Conservation (phyloP, 2,797 vertebrate species). For the Cyprinodon diabolis region DNA sequence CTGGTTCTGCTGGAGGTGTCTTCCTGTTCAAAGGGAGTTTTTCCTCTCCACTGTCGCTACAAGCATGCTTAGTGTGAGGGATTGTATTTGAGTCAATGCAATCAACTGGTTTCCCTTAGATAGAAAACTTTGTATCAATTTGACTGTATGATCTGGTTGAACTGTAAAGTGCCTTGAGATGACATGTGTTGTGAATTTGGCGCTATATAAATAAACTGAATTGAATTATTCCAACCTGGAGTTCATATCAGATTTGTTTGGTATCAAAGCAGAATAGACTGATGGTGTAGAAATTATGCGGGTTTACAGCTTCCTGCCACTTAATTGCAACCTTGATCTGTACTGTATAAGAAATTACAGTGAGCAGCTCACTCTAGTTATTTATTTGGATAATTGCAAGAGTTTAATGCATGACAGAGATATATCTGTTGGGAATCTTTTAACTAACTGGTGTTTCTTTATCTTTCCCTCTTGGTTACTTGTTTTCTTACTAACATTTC, state of each 20-base stretch:
- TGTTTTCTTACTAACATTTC: constrained; percentile 35
- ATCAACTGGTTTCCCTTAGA: no score
- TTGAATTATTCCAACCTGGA: background rate
- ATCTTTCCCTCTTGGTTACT: constrained; percentile 3
- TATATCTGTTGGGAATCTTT: background rate
- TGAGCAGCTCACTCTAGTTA: background rate
- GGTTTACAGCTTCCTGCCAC: background rate
- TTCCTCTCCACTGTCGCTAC: no score
- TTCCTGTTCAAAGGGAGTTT: no score
- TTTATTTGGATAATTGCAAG: background rate
- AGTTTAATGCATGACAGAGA: background rate
- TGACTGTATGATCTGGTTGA: no score
- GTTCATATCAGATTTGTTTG: background rate
- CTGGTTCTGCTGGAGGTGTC: no score
- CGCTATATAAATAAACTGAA: no score
- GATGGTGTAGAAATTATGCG: background rate
- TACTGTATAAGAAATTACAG: background rate
- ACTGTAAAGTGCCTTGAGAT: no score
- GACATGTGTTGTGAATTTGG: no score
- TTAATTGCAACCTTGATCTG: background rate
- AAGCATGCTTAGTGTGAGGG: no score
- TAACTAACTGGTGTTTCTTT: background rate
- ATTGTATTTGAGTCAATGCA: no score
- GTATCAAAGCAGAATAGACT: background rate
- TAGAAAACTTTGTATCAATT: no score